phyloP scores from a whole-genome alignment of 2,113 vertebrate genomes.

The Chionodraco myersi region DNA sequence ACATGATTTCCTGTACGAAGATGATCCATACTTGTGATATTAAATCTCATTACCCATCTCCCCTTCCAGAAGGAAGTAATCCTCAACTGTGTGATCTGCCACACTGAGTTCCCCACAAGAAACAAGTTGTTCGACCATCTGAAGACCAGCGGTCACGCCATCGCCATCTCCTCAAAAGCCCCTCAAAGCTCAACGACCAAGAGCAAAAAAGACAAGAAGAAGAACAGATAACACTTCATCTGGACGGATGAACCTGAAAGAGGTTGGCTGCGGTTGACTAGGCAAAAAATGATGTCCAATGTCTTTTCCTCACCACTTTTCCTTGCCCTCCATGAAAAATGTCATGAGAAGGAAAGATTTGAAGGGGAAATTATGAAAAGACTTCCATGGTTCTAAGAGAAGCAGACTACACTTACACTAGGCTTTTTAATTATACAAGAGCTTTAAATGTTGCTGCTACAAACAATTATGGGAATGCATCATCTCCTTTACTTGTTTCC shows the following conservation, averaged over 20 bases:
- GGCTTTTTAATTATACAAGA: no score
- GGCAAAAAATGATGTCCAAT: no score
- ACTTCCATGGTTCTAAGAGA: no score
- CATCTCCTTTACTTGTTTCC: no score
- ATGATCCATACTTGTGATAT: neutral
- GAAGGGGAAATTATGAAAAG: no score
- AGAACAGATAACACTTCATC: constrained; percentile 82
- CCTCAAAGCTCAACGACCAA: constrained; percentile 67
- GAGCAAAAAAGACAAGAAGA: constrained; percentile 91
- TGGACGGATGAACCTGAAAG: neutral
- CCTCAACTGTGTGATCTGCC: constrained; percentile 89
- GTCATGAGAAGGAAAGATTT: no score
- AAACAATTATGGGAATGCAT: no score
- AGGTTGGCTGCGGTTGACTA: neutral
- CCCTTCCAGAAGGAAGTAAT: constrained; percentile 81
- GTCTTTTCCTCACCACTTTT: no score
- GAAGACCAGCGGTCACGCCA: constrained; percentile 91
- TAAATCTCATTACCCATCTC: neutral
- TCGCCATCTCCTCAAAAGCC: constrained; percentile 73
- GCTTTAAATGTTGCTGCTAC: no score
- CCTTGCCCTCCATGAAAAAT: no score
- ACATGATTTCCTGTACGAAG: neutral
- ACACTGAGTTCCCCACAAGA: constrained; percentile 88
- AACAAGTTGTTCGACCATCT: constrained; percentile 97
- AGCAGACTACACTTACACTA: no score